Conservation (phyloP, 2,888 invertebrate genomes). For the Gisinianus flammeolus region DNA sequence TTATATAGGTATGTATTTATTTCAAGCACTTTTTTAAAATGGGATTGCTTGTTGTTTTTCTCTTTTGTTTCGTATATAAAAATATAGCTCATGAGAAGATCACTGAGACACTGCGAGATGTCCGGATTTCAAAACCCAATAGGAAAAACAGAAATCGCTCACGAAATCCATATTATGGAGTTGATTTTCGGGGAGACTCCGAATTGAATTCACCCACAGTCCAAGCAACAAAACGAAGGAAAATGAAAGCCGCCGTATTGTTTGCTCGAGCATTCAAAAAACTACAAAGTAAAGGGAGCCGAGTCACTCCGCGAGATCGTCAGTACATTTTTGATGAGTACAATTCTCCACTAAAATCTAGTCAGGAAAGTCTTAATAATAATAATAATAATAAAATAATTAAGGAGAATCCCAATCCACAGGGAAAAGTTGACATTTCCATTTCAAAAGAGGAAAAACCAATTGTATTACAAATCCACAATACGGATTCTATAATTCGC, state of each 20-base stretch:
- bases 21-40: background rate
- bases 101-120: slow-evolving; percentile 21
- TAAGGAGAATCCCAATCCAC: background rate
- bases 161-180: background rate
- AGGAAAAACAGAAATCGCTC: no score
- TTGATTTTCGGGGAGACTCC: background rate
- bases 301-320: slow-evolving; percentile 21
- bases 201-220: background rate
- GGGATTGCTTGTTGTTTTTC: background rate
- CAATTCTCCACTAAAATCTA: slow-evolving; percentile 14
- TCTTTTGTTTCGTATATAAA: no score
- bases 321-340: slow-evolving; percentile 31
- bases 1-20: background rate
- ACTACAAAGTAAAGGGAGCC: slow-evolving; percentile 24
- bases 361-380: background rate
- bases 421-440: no score
- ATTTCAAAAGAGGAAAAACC: no score
- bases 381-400: background rate
- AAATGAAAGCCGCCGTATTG: slow-evolving; percentile 10
- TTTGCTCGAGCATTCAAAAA: slow-evolving; percentile 34
- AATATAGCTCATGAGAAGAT: slow-evolving; percentile 28
- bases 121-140: slow-evolving; percentile 8
- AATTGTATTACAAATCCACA: no score
- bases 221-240: background rate
- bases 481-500: background rate